Evolutionary conservation across 2,888 invertebrate genomes (phyloP).

Genomic region (Tanytarsus gracilentus): DNA sequence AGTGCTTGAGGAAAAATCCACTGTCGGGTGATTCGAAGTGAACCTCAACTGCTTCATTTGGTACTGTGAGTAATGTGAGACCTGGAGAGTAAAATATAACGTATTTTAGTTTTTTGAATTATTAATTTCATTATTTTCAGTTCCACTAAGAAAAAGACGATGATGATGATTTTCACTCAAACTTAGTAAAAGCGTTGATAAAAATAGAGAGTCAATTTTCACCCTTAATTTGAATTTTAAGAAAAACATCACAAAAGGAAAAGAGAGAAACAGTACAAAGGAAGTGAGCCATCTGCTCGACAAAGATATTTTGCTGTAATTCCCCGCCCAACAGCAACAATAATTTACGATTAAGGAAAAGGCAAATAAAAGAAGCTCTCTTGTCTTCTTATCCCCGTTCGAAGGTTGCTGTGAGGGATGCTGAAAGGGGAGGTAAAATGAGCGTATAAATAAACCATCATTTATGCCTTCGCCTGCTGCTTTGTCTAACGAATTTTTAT

Average conservation of each 20-base stretch:
- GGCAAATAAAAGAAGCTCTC: slow-evolving; percentile 1
- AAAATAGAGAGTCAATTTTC: no score
- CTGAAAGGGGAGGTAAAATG: no score
- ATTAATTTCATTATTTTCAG: background rate
- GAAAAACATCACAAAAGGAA: no score
- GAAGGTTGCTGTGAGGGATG: background rate
- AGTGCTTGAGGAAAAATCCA: slow-evolving; percentile 81
- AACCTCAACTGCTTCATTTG: slow-evolving; percentile 56
- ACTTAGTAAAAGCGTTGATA: no score
- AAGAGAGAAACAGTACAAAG: no score
- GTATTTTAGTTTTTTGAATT: background rate
- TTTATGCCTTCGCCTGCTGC: background rate
- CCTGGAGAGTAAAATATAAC: background rate
- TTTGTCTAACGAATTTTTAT: background rate
- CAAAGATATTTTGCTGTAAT: no score
- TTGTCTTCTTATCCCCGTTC: background rate
- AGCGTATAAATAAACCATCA: slow-evolving; percentile 18
- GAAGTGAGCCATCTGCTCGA: no score
- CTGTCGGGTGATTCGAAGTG: slow-evolving; percentile 88
- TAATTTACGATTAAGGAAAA: no score
- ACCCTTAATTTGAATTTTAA: no score
- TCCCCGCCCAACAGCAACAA: no score
- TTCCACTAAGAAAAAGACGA: no score
- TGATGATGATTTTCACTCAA: no score
- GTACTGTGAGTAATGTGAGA: slow-evolving; percentile 10